Evolutionary conservation across 2,888 invertebrate genomes (phyloP).

Genomic region (Synergus gifuensis): DNA sequence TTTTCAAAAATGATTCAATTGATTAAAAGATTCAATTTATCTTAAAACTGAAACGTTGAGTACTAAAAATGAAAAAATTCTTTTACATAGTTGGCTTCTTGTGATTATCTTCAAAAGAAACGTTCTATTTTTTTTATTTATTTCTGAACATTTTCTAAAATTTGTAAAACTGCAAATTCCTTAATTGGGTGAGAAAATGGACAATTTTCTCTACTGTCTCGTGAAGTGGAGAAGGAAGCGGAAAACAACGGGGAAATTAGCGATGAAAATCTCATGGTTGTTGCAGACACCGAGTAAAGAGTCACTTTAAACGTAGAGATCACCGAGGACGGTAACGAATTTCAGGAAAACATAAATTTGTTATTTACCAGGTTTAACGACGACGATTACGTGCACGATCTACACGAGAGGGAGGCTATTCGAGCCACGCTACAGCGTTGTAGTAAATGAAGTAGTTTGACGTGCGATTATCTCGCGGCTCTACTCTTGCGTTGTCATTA

Average conservation of each 20-base stretch:
- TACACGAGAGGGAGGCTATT: conserved; percentile 21
- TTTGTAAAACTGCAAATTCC: neutral
- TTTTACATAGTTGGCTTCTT: too few relatives aligned
- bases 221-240: neutral
- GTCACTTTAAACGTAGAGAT: conserved; percentile 36
- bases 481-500: conserved; percentile 54
- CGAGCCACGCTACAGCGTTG: conserved; percentile 14
- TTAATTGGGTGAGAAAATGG: neutral
- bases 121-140: neutral
- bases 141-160: neutral
- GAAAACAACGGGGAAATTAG: neutral
- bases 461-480: conserved; percentile 56
- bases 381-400: conserved; percentile 64
- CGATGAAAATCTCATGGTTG: conserved; percentile 4
- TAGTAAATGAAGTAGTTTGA: conserved; percentile 60
- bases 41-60: too few relatives aligned
- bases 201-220: neutral
- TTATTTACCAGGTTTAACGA: conserved; percentile 65
- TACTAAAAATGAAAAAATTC: too few relatives aligned
- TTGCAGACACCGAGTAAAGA: neutral
- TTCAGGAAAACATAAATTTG: conserved; percentile 65
- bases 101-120: neutral
- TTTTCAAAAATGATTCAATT: neutral
- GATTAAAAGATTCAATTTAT: too few relatives aligned
- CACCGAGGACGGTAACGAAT: conserved; percentile 53